A percentile compares a stretch with the other conserved stretches of the same genome.
phyloP scores from a whole-genome alignment of 2,888 invertebrate species.

The Hirtodrosophila trivittata region DNA sequence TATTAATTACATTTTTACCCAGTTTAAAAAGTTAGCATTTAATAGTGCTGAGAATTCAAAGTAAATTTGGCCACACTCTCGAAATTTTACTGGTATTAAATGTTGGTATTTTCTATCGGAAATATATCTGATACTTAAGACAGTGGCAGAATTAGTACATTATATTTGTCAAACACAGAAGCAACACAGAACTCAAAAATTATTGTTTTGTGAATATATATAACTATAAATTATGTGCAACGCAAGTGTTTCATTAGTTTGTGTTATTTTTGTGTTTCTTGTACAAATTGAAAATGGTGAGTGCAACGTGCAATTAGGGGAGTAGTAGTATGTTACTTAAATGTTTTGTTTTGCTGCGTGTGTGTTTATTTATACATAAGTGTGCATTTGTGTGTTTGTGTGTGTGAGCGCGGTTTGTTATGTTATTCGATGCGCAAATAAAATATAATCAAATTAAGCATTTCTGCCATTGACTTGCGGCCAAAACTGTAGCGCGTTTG shows the following conservation, averaged over 20 bases:
- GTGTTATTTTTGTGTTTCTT: conserved; percentile 63
- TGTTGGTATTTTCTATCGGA: conserved; percentile 19
- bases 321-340: not conserved
- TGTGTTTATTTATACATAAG: conserved; percentile 1
- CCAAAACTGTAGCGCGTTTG: conserved; percentile 13
- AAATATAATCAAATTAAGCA: conserved; percentile 60
- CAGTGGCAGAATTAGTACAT: conserved; percentile 18
- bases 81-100: not conserved
- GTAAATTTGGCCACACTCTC: conserved; percentile 6
- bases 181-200: conserved; percentile 27
- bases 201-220: conserved; percentile 34
- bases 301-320: conserved; percentile 29
- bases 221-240: conserved; percentile 54
- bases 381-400: conserved; percentile 6
- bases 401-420: conserved; percentile 56
- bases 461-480: conserved; percentile 21
- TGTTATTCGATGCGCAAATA: conserved; percentile 64
- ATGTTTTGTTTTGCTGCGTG: conserved; percentile 36
- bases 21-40: too few species aligned
- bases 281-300: conserved; percentile 63
- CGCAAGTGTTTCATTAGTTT: conserved; percentile 72
- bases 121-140: not conserved
- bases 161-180: conserved; percentile 14
- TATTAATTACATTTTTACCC: too few species aligned
- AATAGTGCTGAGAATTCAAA: not conserved